Evolutionary conservation across 1,140 invertebrate species (phyloP).

Genomic region (Nymphalis io): DNA sequence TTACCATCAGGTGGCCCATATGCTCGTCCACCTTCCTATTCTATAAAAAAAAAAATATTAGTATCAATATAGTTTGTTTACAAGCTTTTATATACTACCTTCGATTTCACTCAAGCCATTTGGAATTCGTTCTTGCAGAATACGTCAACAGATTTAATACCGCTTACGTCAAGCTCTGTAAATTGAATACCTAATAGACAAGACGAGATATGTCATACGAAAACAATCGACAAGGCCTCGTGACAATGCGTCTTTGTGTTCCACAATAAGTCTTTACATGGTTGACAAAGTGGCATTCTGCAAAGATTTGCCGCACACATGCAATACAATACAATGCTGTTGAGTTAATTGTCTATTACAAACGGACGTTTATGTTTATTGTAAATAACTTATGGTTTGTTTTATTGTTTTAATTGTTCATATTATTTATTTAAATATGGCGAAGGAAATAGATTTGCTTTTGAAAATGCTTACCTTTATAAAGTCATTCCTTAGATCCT

Average conservation of each 20-base stretch:
- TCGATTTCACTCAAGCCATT: too few species aligned
- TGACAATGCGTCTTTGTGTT: constrained; percentile 62
- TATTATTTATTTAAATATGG: constrained; percentile 4
- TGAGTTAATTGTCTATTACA: constrained; percentile 58
- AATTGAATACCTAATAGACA: constrained; percentile 40
- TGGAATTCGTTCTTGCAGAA: neutral
- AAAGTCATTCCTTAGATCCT: neutral
- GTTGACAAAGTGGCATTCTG: constrained; percentile 64
- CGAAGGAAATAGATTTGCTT: neutral
- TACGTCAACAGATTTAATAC: neutral
- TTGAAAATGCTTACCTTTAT: neutral
- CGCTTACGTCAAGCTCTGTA: constrained; percentile 27
- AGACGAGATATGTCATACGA: constrained; percentile 32
- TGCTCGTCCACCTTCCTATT: too few species aligned
- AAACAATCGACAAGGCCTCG: constrained; percentile 55
- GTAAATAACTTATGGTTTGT: constrained; percentile 47
- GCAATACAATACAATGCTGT: constrained; percentile 46
- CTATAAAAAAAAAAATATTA: too few species aligned
- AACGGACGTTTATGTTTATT: constrained; percentile 56
- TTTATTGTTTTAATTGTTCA: constrained; percentile 42
- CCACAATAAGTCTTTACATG: constrained; percentile 67
- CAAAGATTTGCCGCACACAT: constrained; percentile 68
- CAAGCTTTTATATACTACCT: too few species aligned
- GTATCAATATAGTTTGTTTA: too few species aligned
- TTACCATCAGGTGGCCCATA: too few species aligned